These are phyloP conservation scores for Saguinus imperator DNA, from an alignment of 2,113 vertebrate genomes.

Conservation along the genomic window DNA sequence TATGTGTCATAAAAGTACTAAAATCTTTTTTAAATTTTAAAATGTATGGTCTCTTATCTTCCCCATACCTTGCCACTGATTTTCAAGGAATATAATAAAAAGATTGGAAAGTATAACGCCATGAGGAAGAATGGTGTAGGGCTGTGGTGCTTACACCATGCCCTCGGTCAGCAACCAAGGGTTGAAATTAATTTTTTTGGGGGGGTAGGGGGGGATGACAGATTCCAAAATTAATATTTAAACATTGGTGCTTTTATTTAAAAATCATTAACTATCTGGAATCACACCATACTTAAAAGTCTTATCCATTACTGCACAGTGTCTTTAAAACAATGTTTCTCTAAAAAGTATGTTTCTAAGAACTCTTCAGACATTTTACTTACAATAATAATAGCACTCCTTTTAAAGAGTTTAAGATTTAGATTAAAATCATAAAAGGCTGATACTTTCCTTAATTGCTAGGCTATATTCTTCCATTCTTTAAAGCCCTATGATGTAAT, in stretches of 20 bases:
- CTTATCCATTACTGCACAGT: neutral
- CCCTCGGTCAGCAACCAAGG: neutral
- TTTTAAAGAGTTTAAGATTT: neutral
- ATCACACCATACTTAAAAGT: neutral
- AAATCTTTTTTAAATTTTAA: neutral
- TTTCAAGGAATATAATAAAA: neutral
- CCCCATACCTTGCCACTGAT: neutral
- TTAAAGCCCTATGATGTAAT: neutral
- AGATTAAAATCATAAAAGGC: neutral
- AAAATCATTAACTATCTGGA: neutral
- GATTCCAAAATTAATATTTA: neutral
- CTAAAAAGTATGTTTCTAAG: neutral
- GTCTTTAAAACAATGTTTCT: slow-evolving; percentile 3
- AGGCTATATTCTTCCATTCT: neutral
- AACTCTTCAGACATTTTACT: neutral
- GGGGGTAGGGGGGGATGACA: accelerated
- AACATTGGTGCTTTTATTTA: neutral
- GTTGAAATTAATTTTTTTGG: neutral
- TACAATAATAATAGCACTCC: neutral
- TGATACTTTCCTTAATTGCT: neutral
- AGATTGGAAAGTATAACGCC: neutral
- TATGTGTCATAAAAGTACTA: neutral
- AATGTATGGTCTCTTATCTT: neutral
- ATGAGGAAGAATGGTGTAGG: neutral
- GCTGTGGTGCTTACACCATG: neutral